These are phyloP conservation scores for Mobula birostris DNA, from an alignment of 2,113 vertebrate species.

Conservation along the genomic window DNA sequence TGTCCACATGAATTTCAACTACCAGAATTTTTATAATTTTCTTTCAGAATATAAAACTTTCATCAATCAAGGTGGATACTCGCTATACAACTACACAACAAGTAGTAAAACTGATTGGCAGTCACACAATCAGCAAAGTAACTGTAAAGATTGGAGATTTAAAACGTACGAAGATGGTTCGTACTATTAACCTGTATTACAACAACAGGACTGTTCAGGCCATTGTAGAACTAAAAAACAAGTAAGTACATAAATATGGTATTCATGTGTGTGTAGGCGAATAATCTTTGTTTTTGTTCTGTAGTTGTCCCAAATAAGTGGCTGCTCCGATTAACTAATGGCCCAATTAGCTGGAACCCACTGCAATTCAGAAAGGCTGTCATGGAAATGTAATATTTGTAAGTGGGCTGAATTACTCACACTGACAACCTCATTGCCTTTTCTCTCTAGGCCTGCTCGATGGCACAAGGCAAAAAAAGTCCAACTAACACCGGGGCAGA, in stretches of 20 bases:
- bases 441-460: constrained; percentile 71
- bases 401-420: neutral
- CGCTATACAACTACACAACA: constrained; percentile 98
- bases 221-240: constrained; percentile 96
- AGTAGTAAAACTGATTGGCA: constrained; percentile 95
- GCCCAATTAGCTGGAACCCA: neutral
- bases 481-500: constrained; percentile 90
- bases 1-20: neutral
- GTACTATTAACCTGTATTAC: constrained; percentile 94
- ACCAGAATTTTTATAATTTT: neutral
- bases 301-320: no score
- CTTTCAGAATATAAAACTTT: constrained; percentile 90
- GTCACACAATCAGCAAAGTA: constrained; percentile 97
- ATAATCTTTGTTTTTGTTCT: neutral
- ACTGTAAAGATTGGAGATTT: constrained; percentile 96
- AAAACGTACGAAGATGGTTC: constrained; percentile 97
- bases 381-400: neutral
- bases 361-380: neutral
- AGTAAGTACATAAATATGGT: constrained; percentile 58
- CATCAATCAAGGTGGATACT: constrained; percentile 98
- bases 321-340: no score
- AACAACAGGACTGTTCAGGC: constrained; percentile 97
- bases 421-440: neutral
- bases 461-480: constrained; percentile 99
- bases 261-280: neutral